A percentile compares a stretch with the other conserved stretches of the same genome.
Conservation (phyloP, 1,140 invertebrate species). For the Drosophila simulans region DNA sequence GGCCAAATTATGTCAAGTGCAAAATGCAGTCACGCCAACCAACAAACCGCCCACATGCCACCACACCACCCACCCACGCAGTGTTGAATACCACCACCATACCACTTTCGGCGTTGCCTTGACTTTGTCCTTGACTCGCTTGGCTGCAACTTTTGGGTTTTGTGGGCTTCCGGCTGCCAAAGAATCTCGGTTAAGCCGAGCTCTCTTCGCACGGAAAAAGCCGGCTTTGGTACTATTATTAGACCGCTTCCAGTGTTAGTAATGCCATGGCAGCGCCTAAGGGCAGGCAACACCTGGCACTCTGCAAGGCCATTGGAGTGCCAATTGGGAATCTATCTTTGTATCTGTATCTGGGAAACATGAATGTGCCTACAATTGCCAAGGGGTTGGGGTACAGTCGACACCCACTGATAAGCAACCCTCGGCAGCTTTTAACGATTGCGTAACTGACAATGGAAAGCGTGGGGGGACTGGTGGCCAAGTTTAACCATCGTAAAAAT, state of each 20-base stretch:
- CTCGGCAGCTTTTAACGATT: conserved; percentile 34
- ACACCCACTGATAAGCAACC: conserved; percentile 36
- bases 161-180: conserved; percentile 35
- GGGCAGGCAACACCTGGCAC: conserved; percentile 23
- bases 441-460: conserved; percentile 29
- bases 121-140: conserved; percentile 60
- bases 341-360: background rate
- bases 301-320: background rate
- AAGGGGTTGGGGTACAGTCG: conserved; percentile 16
- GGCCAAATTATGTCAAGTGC: conserved; percentile 28
- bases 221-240: conserved; percentile 10
- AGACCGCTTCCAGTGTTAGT: conserved; percentile 1
- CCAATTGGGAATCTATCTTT: background rate
- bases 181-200: conserved; percentile 4
- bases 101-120: conserved; percentile 26
- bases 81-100: background rate
- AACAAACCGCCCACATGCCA: background rate
- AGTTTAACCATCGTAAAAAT: conserved; percentile 18
- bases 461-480: background rate
- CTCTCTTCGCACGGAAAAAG: background rate
- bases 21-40: conserved; percentile 11
- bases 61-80: background rate
- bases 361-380: background rate
- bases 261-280: conserved; percentile 28
- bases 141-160: conserved; percentile 38